Evolutionary conservation across 2,888 invertebrate species (phyloP).

Genomic region (Pycnomerus fuliginosus): DNA sequence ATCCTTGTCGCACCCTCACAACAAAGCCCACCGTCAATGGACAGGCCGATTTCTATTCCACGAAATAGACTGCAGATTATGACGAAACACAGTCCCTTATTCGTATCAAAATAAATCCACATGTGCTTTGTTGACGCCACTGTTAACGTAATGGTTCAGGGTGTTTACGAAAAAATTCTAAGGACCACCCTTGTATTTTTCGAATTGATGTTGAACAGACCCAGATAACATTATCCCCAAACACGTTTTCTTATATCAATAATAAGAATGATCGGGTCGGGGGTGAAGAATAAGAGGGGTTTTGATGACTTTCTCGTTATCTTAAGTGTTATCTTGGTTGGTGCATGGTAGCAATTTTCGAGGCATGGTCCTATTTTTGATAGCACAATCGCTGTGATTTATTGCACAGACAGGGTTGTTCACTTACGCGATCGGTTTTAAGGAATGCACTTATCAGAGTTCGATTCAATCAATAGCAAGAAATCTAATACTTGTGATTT

Average conservation of each 20-base stretch:
- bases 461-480: conserved; percentile 35
- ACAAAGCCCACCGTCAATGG: conserved; percentile 5
- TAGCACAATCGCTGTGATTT: neutral
- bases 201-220: too few relatives aligned
- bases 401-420: neutral
- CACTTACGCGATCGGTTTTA: conserved; percentile 7
- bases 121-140: too few relatives aligned
- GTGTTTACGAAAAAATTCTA: too few relatives aligned
- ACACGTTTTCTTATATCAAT: too few relatives aligned
- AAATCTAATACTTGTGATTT: conserved; percentile 39
- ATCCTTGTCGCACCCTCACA: conserved; percentile 7
- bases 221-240: too few relatives aligned
- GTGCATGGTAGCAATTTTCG: neutral
- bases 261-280: too few relatives aligned
- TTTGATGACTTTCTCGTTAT: too few relatives aligned
- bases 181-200: too few relatives aligned
- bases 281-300: too few relatives aligned
- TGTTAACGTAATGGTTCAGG: too few relatives aligned
- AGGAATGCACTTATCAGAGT: conserved; percentile 33
- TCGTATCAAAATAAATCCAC: too few relatives aligned
- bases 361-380: neutral
- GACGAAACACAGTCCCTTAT: conserved; percentile 3
- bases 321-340: neutral
- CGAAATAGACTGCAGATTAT: conserved; percentile 17
- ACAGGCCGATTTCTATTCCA: conserved; percentile 15